These are phyloP conservation scores for Rattus norvegicus DNA, from an alignment of 2,113 vertebrate genomes.

Conservation along the genomic window DNA sequence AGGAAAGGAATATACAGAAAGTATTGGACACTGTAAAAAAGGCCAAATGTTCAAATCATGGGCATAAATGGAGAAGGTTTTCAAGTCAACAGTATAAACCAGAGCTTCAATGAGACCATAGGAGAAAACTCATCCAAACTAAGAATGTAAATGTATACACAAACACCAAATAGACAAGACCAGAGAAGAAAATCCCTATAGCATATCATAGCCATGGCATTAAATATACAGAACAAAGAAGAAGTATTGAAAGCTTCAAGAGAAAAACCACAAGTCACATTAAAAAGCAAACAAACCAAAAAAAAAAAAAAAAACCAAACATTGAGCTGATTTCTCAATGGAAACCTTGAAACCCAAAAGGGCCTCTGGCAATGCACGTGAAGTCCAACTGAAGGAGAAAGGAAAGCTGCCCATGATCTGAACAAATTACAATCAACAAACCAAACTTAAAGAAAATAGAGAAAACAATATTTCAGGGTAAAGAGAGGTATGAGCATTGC, in stretches of 20 bases:
- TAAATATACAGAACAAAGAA: not conserved
- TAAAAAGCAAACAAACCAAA: not conserved
- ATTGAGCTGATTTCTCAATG: not conserved
- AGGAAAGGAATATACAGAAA: not conserved
- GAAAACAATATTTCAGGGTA: not conserved
- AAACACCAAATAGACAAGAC: not conserved
- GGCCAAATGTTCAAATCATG: not conserved
- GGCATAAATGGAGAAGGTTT: not conserved
- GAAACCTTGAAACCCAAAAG: not conserved
- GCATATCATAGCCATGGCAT: not conserved
- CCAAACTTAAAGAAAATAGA: not conserved
- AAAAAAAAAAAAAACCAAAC: no score
- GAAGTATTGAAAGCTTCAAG: not conserved
- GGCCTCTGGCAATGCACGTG: not conserved
- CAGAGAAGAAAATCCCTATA: not conserved
- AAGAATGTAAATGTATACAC: not conserved
- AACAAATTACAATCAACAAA: not conserved
- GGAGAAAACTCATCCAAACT: not conserved
- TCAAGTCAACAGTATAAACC: not conserved
- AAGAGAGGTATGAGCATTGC: not conserved
- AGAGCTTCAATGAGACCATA: not conserved
- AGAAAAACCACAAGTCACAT: not conserved
- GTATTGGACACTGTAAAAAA: not conserved
- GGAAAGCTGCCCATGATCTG: not conserved
- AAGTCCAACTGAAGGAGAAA: not conserved